Base-by-base conservation (phyloP, 1,140 invertebrate genomes). In the Acromyrmex charruanus region DNA sequence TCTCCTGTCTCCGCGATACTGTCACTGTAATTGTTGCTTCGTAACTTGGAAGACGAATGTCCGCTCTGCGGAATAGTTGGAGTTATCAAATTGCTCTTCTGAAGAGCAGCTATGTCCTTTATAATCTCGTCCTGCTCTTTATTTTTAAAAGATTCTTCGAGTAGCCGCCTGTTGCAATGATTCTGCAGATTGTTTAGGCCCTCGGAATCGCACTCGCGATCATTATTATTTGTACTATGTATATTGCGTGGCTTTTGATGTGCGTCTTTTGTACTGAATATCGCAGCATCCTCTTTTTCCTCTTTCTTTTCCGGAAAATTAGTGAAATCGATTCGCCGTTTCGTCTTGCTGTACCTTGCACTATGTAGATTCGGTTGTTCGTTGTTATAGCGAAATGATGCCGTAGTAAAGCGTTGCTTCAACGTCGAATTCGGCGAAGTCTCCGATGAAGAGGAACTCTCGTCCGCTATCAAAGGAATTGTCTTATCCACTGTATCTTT, bases 161-260 rank as follows among this genome's bases (percentile, higher is more conserved):
- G 53, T 49, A 89, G n/a, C 6, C 51, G 71, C 68, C 79, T 88
- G 31, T 88, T 74, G 18, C 58, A 72, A 55, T 80, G 66, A 53
- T 84, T 87, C 44, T 66, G 61, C 39, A 53, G 65, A 2, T 68
- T 84, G 10, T 65, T 80, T 81, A 51, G 68, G 66, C 31, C 66
- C 75, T 31, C 74, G 39, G 75, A 63, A 59, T 85, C 51, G 61
- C 66, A 74, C 6, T 79, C 51, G 53, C 59, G 51, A 65, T 25
- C 82, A 58, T 92, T 77, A 44, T 66, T 79, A 93, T 94, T 94
- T 94, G 92, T 94, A 94, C 93, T 94, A 91, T 93, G 77, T 25
- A 66, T 90, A 72, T 55, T 71, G 14, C 79, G 79, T 85, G 88
- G 84, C 82, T 93, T 90, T 87, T 86, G 77, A 81, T 92, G 92